Evolutionary conservation across 2,888 invertebrate genomes (phyloP).

Genomic region (Rugalucina vietnamica): DNA sequence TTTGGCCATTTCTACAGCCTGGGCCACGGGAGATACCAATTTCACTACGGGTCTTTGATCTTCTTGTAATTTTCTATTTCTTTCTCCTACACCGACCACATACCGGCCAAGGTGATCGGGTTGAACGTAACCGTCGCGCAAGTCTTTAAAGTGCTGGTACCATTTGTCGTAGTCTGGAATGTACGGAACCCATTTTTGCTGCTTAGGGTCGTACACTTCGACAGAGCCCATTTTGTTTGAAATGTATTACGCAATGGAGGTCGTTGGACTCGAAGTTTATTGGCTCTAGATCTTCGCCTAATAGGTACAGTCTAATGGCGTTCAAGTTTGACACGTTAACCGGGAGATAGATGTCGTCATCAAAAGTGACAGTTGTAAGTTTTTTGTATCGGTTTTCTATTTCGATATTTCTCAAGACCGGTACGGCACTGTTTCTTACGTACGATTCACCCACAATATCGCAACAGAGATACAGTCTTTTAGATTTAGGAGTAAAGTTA

Average conservation of each 20-base stretch:
- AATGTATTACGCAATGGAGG: slow-evolving; percentile 20
- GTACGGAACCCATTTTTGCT: not conserved
- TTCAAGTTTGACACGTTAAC: slow-evolving; percentile 4
- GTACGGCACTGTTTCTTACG: slow-evolving; percentile 15
- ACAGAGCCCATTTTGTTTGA: slow-evolving; percentile 39
- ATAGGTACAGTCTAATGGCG: slow-evolving; percentile 5
- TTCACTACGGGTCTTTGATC: not conserved
- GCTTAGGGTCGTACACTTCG: slow-evolving; percentile 35
- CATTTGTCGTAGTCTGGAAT: not conserved
- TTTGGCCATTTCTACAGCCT: slow-evolving; percentile 30
- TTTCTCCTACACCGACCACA: not conserved
- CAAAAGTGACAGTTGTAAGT: not conserved
- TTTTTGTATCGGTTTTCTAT: slow-evolving; percentile 14
- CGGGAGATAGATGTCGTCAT: slow-evolving; percentile 5
- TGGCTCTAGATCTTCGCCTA: slow-evolving; percentile 20
- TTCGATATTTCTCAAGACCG: slow-evolving; percentile 33
- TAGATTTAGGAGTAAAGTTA: slow-evolving; percentile 26
- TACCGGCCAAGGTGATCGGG: not conserved
- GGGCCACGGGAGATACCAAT: slow-evolving; percentile 34
- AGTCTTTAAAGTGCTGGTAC: not conserved
- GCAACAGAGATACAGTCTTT: slow-evolving; percentile 34
- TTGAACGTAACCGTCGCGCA: not conserved
- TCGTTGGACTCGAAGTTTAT: slow-evolving; percentile 21
- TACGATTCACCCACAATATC: slow-evolving; percentile 29
- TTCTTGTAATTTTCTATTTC: not conserved